Conservation (phyloP, 2,797 vertebrate genomes). For the Centropyge bicolor region DNA sequence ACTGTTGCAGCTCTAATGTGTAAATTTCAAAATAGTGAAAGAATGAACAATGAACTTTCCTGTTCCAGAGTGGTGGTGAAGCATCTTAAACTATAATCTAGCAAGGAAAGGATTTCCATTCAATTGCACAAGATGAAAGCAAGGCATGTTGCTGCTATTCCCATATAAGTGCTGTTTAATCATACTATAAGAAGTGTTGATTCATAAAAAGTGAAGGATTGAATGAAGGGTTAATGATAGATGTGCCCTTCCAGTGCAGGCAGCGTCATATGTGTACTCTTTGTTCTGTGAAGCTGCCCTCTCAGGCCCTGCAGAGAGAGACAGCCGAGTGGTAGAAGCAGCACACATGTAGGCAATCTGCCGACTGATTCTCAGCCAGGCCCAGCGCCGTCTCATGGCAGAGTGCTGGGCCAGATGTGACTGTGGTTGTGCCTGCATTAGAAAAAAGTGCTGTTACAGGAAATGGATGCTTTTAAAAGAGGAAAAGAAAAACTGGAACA, state of each 20-base stretch:
- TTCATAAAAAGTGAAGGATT: slow-evolving; percentile 58
- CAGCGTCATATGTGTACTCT: slow-evolving; percentile 35
- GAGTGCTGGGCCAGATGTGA: slow-evolving; percentile 88
- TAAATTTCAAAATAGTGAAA: neutral
- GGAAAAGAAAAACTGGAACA: slow-evolving; percentile 45
- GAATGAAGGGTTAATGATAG: slow-evolving; percentile 74
- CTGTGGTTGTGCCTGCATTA: slow-evolving; percentile 85
- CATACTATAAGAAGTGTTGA: slow-evolving; percentile 61
- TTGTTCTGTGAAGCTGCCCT: slow-evolving; percentile 59
- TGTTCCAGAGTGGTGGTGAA: neutral
- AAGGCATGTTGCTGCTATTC: neutral
- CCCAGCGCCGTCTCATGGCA: slow-evolving; percentile 77
- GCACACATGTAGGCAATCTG: slow-evolving; percentile 84
- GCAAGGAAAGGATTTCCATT: neutral
- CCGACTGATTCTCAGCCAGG: slow-evolving; percentile 80
- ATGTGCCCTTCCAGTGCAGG: slow-evolving; percentile 36
- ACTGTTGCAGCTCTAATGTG: neutral
- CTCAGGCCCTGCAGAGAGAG: slow-evolving; percentile 63
- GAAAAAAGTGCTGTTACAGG: slow-evolving; percentile 82
- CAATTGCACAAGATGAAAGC: neutral
- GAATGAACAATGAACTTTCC: neutral
- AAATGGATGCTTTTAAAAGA: slow-evolving; percentile 81
- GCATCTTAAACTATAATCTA: neutral
- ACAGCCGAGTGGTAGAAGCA: slow-evolving; percentile 74
- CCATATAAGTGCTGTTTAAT: slow-evolving; percentile 64